Evolutionary conservation across 2,113 vertebrate genomes (phyloP), one percentile per base, ranked within the genome.

Genomic region (Cryptomyrus ogoouensis): DNA sequence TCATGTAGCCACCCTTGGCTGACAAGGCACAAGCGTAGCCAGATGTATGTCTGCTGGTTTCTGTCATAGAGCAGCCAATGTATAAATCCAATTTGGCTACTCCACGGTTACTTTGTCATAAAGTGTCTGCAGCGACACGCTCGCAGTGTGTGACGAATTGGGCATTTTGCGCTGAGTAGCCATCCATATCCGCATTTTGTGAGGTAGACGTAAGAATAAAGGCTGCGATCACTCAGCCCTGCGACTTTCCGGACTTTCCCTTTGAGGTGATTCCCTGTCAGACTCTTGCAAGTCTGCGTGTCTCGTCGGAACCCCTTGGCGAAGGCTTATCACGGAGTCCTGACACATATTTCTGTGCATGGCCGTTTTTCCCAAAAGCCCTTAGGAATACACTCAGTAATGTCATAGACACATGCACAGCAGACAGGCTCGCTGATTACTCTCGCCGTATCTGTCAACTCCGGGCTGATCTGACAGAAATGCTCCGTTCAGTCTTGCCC

Each of bases 101-200:
- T 44, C 77, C 77, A 19, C 19, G 77, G 77, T 83, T 44, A 83
- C 83, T 84, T 84, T 84, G 83, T 84, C 83, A 84, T 42, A 84
- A 84, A 24, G 35, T 47, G 35, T 84, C 44, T 46, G 42, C 21
- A 46, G 44, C n/a, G 83, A 84, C 83, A 47, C 83, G 39, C 17
- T 47, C 3, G 4, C 19, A 56, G 24, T 31, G 85, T 52, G 50
- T 52, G 12, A 87, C n/a, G 24, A 87, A 87, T 53, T 39, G 49
- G 50, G 49, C 31, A 87, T 87, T 87, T 87, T 87, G 50, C 12
- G 9, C 42, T 15, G 27, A 87, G 49, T 53, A 56, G 50, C 49
- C 49, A 56, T 31, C 85, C 17, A 9, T 87, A 87, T 31, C 50
- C 10, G 15, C 31, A 56, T 53, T 53, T 19, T 19, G 24, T 35